Evolutionary conservation across 1,140 invertebrate genomes (phyloP), one percentile per base, ranked within the genome.

Genomic region (Oedothorax gibbosus): DNA sequence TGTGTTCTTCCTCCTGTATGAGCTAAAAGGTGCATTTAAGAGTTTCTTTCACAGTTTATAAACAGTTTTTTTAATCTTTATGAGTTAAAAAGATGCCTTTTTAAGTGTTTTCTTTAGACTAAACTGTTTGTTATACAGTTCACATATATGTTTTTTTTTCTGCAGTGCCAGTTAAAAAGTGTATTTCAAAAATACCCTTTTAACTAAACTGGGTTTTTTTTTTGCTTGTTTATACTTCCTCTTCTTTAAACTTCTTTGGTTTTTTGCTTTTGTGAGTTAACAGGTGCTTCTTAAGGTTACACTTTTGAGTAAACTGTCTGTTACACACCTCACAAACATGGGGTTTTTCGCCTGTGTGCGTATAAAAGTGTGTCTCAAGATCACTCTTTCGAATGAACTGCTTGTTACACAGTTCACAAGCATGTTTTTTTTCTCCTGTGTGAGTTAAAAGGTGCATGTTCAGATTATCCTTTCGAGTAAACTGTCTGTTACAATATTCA

Each of bases 301-400:
- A 8, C 7, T 21, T 68, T 12, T 35, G 14, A 8, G 65, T 35
- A 11, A 68, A 68, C 14, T 20, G 20, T 21, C 15, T 68, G 5
- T 68, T n/a, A 21, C 65, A 68, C 14, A 68, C 49, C 15, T 68
- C 65, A 68, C 65, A 68, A 21, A 68, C 65, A 49, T 68, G 20
- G 8, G 65, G 65, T 68, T 15, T 68, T 68, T 68, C 65, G 1
- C 20, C 49, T 14, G 21, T 68, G 7, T 68, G 65, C 18, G 15
- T 68, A 20, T 14, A 21, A 14, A 68, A 68, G 49, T 68, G 65
- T 4, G 2, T 49, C 49, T 21, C 15, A 9, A 49, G 49, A 12
- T 8, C 20, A 49, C 65, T 12, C n/a, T 68, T 68, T 20, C 6
- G 12, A 8, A 11, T 7, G 49, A 68, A 68, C 11, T 20, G 12